These are phyloP conservation scores for Atherinosoma microstoma DNA, from an alignment of 2,797 vertebrate genomes.

Conservation along the genomic window DNA sequence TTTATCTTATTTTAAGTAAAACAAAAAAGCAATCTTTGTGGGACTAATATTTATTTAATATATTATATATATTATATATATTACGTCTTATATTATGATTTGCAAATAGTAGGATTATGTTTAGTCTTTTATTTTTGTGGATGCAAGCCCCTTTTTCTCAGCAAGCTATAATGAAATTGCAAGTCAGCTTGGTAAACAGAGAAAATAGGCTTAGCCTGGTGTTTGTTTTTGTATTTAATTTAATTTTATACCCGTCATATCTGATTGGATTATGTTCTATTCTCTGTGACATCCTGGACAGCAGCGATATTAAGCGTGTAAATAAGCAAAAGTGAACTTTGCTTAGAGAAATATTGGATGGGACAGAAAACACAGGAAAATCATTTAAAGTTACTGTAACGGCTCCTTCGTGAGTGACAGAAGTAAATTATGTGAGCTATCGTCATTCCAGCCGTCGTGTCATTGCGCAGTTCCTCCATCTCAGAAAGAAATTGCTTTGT, in stretches of 20 bases:
- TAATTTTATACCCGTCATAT: neutral
- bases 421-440: conserved; percentile 27
- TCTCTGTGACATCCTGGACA: conserved; percentile 12
- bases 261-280: conserved; percentile 18
- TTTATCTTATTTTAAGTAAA: no score
- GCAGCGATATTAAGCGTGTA: conserved; percentile 10
- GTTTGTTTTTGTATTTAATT: conserved; percentile 21
- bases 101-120: neutral
- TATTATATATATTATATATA: no score
- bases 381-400: conserved; percentile 22
- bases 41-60: no score
- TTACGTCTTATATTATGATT: neutral
- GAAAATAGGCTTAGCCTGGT: neutral
- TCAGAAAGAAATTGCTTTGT: conserved; percentile 38
- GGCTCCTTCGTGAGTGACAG: conserved; percentile 38
- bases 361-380: conserved; percentile 7
- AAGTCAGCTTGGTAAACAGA: neutral
- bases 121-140: neutral
- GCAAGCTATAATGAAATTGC: neutral
- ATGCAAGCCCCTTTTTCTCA: neutral
- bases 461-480: neutral
- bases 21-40: no score
- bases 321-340: conserved; percentile 19
- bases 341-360: neutral
- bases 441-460: neutral